phyloP scores from a whole-genome alignment of 2,888 invertebrate species.

The Acleris cristana region DNA sequence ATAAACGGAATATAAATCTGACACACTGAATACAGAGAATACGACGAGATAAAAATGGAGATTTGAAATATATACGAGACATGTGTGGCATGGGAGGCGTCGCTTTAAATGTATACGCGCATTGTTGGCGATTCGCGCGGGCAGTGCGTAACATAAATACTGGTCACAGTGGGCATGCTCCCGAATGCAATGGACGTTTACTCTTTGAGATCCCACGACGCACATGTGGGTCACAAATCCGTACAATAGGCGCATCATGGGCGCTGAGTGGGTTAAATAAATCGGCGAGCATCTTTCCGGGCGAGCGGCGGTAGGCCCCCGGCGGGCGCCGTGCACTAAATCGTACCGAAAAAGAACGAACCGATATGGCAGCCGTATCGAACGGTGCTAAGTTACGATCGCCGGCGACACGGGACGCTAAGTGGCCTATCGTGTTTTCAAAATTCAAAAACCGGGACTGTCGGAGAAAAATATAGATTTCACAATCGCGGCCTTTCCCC shows the following conservation, averaged over 20 bases:
- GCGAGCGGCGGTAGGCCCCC: conserved; percentile 64
- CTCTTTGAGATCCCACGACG: no score
- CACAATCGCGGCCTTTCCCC: conserved; percentile 52
- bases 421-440: conserved; percentile 81
- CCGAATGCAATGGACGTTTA: conserved; percentile 67
- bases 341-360: conserved; percentile 76
- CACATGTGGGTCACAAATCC: no score
- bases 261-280: conserved; percentile 53
- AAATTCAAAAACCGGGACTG: conserved; percentile 70
- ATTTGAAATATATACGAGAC: conserved; percentile 70
- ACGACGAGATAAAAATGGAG: conserved; percentile 62
- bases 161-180: conserved; percentile 70
- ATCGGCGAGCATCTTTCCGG: conserved; percentile 70
- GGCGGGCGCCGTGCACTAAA: conserved; percentile 71
- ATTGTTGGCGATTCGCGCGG: conserved; percentile 72
- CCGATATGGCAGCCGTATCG: conserved; percentile 76
- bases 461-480: conserved; percentile 63
- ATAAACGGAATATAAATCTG: conserved; percentile 60
- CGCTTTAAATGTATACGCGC: conserved; percentile 72
- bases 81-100: conserved; percentile 66
- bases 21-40: conserved; percentile 53
- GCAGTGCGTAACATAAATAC: conserved; percentile 74
- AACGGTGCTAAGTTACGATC: conserved; percentile 75
- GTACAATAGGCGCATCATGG: no score
- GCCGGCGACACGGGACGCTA: conserved; percentile 71